phyloP scores from a whole-genome alignment of 2,113 vertebrate species.

The Ceyx melanurus region DNA sequence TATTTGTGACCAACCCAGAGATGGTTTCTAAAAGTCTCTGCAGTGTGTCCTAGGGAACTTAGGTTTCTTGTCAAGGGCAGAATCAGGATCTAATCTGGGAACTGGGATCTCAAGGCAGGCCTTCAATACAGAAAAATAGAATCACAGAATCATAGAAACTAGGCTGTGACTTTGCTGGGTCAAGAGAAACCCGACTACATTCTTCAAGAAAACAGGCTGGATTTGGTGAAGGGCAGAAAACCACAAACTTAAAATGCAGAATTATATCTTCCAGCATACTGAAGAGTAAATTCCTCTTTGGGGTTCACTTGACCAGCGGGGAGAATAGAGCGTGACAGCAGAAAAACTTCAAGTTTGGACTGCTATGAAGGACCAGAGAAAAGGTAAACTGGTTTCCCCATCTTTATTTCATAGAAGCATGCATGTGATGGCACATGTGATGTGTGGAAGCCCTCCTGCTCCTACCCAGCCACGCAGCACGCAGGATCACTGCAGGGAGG shows the following conservation, averaged over 20 bases:
- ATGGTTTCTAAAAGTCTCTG: neutral
- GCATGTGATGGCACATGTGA: neutral
- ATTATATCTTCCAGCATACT: neutral
- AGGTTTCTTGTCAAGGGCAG: neutral
- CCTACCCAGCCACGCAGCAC: neutral
- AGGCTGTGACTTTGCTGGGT: neutral
- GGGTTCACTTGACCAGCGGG: accelerated
- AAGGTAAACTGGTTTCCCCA: neutral
- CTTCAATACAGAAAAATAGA: neutral
- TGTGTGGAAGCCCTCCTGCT: neutral
- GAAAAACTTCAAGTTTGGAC: neutral
- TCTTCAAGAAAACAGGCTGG: neutral
- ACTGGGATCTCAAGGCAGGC: neutral
- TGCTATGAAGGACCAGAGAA: neutral
- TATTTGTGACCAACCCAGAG: neutral
- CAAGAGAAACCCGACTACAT: neutral
- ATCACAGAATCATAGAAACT: neutral
- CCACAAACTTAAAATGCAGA: neutral
- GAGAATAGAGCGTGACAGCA: accelerated
- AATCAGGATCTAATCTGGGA: neutral
- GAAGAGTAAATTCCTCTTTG: neutral
- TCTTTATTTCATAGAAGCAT: neutral
- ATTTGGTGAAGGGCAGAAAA: neutral
- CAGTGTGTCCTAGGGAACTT: neutral
- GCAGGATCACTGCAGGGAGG: neutral